Percentiles rank a stretch among this genome's conserved stretches.
Evolutionary conservation across 2,113 vertebrate species (phyloP).

Genomic region (Hemicordylus capensis): DNA sequence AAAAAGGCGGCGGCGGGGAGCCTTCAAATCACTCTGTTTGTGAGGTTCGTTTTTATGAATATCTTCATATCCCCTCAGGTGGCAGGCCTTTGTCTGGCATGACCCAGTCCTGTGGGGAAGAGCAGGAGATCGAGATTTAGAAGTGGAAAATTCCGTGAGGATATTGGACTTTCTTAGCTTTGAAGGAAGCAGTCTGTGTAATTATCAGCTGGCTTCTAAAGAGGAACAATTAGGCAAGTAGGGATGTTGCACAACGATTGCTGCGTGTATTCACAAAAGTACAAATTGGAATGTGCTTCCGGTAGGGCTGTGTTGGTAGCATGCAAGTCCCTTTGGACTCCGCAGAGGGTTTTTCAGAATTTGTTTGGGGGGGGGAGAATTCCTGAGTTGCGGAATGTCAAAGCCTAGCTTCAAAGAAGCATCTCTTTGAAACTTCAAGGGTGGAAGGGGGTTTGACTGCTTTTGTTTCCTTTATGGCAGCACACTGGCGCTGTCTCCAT

Average conservation of each 20-base stretch:
- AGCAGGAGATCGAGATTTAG: background rate
- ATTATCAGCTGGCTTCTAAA: slow-evolving; percentile 18
- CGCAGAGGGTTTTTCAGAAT: background rate
- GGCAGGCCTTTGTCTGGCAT: background rate
- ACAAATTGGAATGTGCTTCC: background rate
- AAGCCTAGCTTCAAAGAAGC: background rate
- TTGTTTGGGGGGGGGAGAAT: background rate
- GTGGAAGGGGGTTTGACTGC: too few species aligned
- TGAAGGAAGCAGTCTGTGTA: background rate
- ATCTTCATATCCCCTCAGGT: background rate
- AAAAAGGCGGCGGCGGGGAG: background rate
- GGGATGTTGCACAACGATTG: background rate
- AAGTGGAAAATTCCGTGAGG: slow-evolving; percentile 22
- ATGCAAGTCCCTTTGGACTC: background rate
- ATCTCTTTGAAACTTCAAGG: background rate
- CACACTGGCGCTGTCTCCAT: too few species aligned
- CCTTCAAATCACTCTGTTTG: too few species aligned
- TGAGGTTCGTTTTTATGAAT: background rate
- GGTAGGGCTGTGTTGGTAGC: background rate
- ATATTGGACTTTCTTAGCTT: background rate
- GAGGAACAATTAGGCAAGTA: slow-evolving; percentile 18
- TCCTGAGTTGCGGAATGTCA: background rate
- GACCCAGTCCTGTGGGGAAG: background rate
- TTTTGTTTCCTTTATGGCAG: too few species aligned
- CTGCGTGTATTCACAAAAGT: background rate